phyloP scores from a whole-genome alignment of 2,113 vertebrate genomes.

The Lota lota region DNA sequence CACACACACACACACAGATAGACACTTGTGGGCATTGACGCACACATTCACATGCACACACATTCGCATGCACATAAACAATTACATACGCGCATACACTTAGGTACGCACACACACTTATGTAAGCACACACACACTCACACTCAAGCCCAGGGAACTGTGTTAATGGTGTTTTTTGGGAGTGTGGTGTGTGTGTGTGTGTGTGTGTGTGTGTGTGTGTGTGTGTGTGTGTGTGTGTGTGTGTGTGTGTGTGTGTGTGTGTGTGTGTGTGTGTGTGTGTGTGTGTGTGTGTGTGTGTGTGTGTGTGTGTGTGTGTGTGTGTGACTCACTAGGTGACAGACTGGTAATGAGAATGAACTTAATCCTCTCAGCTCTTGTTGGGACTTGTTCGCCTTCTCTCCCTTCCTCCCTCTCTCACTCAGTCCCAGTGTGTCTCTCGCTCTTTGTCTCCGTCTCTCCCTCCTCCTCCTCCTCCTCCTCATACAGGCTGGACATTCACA shows the following conservation, averaged over 20 bases:
- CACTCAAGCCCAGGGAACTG: neutral
- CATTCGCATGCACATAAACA: constrained; percentile 1
- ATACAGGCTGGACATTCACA: neutral
- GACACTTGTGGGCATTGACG: neutral
- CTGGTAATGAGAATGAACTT: constrained; percentile 72
- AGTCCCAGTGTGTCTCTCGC: neutral
- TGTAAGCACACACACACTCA: constrained; percentile 5
- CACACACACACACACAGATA: neutral
- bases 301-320: constrained; percentile 31
- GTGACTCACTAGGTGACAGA: constrained; percentile 54
- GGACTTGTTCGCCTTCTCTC: constrained; percentile 57
- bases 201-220: neutral
- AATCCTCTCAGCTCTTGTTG: constrained; percentile 71
- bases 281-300: constrained; percentile 5
- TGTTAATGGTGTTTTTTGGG: neutral
- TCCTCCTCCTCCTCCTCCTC: neutral
- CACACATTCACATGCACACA: constrained; percentile 51
- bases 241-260: constrained; percentile 3
- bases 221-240: neutral
- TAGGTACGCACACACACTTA: no score
- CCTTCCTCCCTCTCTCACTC: constrained; percentile 17
- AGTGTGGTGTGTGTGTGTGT: neutral
- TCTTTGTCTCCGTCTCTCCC: neutral
- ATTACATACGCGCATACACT: no score
- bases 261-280: constrained; percentile 32